Evolutionary conservation across 2,888 invertebrate genomes (phyloP).

Genomic region (Hemistola chrysoprasaria): DNA sequence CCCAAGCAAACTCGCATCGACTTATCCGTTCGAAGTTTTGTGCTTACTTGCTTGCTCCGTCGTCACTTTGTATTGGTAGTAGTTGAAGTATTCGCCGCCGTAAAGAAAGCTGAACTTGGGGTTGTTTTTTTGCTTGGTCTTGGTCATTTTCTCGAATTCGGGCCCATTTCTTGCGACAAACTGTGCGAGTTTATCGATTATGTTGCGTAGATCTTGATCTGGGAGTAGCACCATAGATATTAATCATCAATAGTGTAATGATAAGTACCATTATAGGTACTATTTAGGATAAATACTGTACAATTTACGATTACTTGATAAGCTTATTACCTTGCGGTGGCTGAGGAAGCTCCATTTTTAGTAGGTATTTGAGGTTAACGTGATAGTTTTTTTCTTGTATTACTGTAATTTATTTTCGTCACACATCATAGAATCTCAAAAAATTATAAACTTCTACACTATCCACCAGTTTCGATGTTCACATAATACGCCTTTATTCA

Average conservation of each 20-base stretch:
- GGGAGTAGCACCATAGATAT: conserved; percentile 38
- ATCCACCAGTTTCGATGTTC: neutral
- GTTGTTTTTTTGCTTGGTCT: conserved; percentile 98
- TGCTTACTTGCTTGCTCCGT: conserved; percentile 96
- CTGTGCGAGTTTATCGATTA: conserved; percentile 99
- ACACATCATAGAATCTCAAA: conserved; percentile 8
- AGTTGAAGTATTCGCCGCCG: conserved; percentile 97
- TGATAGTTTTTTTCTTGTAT: conserved; percentile 21
- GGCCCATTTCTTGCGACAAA: conserved; percentile 99
- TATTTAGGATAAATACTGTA: neutral
- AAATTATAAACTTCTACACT: neutral
- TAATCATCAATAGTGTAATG: conserved; percentile 1
- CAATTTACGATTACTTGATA: neutral
- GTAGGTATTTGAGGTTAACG: conserved; percentile 57
- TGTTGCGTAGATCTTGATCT: conserved; percentile 97
- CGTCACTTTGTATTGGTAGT: conserved; percentile 98
- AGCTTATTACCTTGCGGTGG: conserved; percentile 84
- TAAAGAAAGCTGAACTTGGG: conserved; percentile 98
- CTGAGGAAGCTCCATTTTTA: conserved; percentile 78
- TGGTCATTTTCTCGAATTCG: conserved; percentile 99
- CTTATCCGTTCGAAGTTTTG: conserved; percentile 54
- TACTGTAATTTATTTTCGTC: neutral
- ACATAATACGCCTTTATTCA: conserved; percentile 1
- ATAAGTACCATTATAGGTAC: neutral
- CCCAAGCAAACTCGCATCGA: conserved; percentile 55